Percentiles rank a stretch among this genome's conserved stretches.
Conservation (phyloP, 2,797 vertebrate genomes). For the Orientallactaga sibirica region DNA sequence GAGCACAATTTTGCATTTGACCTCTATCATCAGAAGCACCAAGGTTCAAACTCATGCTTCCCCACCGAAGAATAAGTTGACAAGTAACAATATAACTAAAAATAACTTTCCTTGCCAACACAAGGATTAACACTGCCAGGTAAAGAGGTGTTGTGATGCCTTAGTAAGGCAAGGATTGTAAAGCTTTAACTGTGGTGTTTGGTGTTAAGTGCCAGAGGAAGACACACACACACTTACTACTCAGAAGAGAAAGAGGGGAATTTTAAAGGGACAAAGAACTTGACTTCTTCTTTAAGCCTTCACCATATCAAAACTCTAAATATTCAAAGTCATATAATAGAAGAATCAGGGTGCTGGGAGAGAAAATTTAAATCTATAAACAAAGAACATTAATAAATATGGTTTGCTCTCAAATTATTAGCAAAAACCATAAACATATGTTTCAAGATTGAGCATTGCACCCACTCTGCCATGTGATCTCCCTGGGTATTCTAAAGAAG, state of each 20-base stretch:
- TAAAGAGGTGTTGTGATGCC: not conserved
- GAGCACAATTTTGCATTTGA: not conserved
- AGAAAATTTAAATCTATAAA: conserved; percentile 24
- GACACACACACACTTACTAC: not conserved
- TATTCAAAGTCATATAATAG: not conserved
- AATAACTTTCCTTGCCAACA: not conserved
- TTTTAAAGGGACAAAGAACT: not conserved
- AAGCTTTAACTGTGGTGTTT: not conserved
- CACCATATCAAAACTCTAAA: not conserved
- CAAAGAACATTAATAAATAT: not conserved
- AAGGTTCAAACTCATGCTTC: not conserved
- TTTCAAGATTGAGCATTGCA: not conserved
- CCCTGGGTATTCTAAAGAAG: not conserved
- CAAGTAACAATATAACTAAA: not conserved
- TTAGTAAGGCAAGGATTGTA: not conserved
- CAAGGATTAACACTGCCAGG: not conserved
- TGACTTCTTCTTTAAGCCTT: not conserved
- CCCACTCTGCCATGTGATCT: not conserved
- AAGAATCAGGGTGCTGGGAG: not conserved
- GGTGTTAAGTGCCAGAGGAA: not conserved
- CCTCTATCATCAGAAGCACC: not conserved
- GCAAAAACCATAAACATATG: not conserved
- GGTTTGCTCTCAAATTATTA: not conserved
- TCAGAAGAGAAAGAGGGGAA: not conserved
- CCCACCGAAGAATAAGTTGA: not conserved